Conservation (phyloP, 1,140 invertebrate species). For the Temnothorax curvispinosus region DNA sequence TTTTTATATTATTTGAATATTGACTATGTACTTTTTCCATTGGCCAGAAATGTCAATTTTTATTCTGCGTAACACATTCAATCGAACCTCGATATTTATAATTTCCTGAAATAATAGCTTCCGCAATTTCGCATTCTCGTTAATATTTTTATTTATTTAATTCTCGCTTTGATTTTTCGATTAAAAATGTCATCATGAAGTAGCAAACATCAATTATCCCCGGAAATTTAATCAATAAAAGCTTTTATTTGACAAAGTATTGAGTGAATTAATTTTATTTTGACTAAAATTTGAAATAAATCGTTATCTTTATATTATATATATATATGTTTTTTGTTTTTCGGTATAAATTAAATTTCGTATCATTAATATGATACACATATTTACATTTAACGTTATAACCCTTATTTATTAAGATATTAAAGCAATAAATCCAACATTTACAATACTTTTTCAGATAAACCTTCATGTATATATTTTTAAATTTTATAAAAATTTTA, state of each 20-base stretch:
- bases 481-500: neutral
- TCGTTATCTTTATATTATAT: neutral
- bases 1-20: neutral
- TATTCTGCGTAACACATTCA: neutral
- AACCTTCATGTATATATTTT: neutral
- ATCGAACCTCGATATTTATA: neutral
- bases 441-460: neutral
- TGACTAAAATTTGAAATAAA: neutral
- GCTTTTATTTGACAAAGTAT: neutral
- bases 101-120: neutral
- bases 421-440: neutral
- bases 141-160: conserved; percentile 11
- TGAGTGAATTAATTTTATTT: neutral
- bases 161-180: neutral
- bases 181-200: neutral
- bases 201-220: neutral
- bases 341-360: neutral
- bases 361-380: neutral
- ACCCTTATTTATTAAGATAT: neutral
- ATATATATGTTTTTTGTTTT: neutral
- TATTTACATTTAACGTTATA: neutral
- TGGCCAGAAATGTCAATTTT: conserved; percentile 3
- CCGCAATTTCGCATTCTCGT: neutral
- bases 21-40: neutral
- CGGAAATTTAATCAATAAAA: neutral